A percentile compares a stretch with the other conserved stretches of the same genome.
Conservation (phyloP, 2,113 vertebrate species). For the Halcyon malimbica region DNA sequence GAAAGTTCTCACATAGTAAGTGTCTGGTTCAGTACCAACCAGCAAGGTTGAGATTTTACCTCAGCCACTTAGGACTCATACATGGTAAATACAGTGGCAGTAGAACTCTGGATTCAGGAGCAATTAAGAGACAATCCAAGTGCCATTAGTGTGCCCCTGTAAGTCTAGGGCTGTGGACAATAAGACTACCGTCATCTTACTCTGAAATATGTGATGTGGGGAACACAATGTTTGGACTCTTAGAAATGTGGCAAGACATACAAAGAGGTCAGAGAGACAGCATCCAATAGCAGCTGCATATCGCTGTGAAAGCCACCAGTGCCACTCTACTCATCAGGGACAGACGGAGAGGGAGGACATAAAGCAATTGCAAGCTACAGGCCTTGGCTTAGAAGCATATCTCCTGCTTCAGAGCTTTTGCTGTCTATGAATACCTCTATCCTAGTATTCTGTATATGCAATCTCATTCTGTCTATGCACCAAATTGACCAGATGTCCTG, state of each 20-base stretch:
- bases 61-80: neutral
- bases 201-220: neutral
- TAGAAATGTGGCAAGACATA: neutral
- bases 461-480: neutral
- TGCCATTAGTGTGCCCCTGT: neutral
- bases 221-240: neutral
- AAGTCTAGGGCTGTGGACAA: neutral
- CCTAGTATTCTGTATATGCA: neutral
- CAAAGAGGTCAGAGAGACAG: neutral
- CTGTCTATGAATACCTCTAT: neutral
- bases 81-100: neutral
- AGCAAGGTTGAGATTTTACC: neutral
- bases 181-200: neutral
- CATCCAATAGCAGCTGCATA: neutral
- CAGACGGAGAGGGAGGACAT: neutral
- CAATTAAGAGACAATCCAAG: neutral
- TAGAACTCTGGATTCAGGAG: neutral
- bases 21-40: neutral
- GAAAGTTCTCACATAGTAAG: neutral
- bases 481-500: constrained; percentile 23
- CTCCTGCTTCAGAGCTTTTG: neutral
- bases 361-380: neutral
- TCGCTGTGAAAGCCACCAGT: rapidly evolving
- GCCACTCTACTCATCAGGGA: neutral
- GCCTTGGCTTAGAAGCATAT: neutral